Evolutionary conservation across 2,888 invertebrate species (phyloP).

Genomic region (Entomobrya proxima): DNA sequence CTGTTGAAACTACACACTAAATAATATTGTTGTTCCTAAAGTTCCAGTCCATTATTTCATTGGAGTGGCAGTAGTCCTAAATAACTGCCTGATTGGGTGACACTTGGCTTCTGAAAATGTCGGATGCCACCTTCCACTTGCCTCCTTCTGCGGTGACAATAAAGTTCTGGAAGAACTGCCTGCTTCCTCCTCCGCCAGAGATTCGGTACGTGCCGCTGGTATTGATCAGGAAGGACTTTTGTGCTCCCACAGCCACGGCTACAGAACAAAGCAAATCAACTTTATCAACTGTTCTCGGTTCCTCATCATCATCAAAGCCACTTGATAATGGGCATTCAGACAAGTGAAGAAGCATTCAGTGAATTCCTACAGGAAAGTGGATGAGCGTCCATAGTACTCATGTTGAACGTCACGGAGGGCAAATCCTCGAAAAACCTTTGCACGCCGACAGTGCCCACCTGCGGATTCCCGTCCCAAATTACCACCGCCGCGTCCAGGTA

Average conservation of each 20-base stretch:
- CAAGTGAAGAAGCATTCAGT: no score
- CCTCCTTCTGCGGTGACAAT: constrained; percentile 90
- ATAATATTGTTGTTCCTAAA: no score
- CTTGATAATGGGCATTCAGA: no score
- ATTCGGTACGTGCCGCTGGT: constrained; percentile 80
- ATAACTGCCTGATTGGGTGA: constrained; percentile 29
- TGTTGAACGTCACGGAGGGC: constrained; percentile 87
- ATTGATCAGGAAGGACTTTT: constrained; percentile 89
- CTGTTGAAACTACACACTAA: no score
- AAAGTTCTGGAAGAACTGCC: constrained; percentile 89
- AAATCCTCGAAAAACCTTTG: constrained; percentile 90
- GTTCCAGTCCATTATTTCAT: no score
- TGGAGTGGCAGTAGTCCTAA: no score
- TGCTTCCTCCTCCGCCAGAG: constrained; percentile 1
- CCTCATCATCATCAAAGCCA: no score
- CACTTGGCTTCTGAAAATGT: constrained; percentile 83
- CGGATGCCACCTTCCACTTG: constrained; percentile 95
- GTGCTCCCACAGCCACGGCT: constrained; percentile 82
- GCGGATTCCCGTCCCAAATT: constrained; percentile 95
- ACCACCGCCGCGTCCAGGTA: constrained; percentile 90
- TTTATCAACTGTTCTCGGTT: no score
- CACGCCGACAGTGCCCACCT: constrained; percentile 87
- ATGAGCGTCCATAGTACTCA: constrained; percentile 91
- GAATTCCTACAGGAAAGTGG: constrained; percentile 83
- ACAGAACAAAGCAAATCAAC: constrained; percentile 15